Conservation (phyloP, 2,888 invertebrate genomes). For the Nomada goodeniana region DNA sequence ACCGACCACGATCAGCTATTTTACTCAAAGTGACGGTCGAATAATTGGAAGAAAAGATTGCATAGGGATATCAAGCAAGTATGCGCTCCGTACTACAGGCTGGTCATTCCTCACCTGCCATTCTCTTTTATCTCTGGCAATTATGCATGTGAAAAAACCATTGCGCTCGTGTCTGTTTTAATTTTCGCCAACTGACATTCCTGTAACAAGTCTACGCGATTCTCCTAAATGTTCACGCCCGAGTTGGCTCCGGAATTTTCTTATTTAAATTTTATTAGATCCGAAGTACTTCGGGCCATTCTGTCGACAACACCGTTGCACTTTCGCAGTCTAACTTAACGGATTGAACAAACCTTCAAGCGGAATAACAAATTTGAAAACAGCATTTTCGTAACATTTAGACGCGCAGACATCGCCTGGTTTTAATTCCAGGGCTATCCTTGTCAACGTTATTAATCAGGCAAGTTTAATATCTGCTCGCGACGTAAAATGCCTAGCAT, state of each 20-base stretch:
- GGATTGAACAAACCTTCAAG: too few species aligned
- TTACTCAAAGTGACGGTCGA: constrained; percentile 22
- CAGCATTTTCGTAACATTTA: neutral
- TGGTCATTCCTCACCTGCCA: too few species aligned
- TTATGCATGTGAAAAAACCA: constrained; percentile 15
- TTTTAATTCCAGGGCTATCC: constrained; percentile 31
- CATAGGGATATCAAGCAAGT: neutral
- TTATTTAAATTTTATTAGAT: neutral
- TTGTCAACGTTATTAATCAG: constrained; percentile 13
- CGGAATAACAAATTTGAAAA: neutral
- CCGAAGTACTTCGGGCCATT: neutral
- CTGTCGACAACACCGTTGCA: neutral
- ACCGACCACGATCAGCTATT: constrained; percentile 19
- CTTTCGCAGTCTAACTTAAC: neutral
- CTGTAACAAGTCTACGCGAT: neutral
- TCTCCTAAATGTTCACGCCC: neutral
- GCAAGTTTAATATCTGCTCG: constrained; percentile 3
- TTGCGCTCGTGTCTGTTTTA: constrained; percentile 7
- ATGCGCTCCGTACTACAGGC: neutral
- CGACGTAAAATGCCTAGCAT: neutral
- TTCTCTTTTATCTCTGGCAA: neutral
- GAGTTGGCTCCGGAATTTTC: neutral
- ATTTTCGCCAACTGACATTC: constrained; percentile 7
- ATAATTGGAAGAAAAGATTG: constrained; percentile 35
- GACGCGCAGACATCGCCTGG: neutral